A percentile compares a stretch with the other conserved stretches of the same genome.
Evolutionary conservation across 2,113 vertebrate genomes (phyloP).

Genomic region (Crotalus helleri): DNA sequence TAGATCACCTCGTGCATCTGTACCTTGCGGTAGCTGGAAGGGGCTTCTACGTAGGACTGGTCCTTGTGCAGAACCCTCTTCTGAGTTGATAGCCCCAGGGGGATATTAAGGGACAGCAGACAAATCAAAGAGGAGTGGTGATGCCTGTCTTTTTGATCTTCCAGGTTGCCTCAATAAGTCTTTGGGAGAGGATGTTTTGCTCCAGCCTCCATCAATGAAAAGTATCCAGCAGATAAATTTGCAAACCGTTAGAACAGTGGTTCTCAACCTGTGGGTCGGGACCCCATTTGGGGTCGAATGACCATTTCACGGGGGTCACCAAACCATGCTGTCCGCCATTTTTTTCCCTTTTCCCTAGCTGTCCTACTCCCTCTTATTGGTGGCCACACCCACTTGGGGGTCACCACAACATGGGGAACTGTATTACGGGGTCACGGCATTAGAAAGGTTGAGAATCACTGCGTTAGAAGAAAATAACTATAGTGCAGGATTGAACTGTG

Average conservation of each 20-base stretch:
- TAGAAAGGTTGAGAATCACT: no score
- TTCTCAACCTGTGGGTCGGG: no score
- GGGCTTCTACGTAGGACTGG: background rate
- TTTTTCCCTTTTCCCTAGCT: no score
- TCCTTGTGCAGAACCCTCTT: background rate
- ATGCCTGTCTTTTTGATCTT: background rate
- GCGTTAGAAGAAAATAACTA: background rate
- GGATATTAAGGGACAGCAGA: background rate
- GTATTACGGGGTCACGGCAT: no score
- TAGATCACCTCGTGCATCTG: background rate
- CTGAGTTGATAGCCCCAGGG: background rate
- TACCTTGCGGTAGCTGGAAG: background rate
- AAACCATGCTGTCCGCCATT: no score
- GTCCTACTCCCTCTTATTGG: no score
- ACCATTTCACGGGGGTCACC: no score
- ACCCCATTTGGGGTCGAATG: no score
- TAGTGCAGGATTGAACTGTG: background rate
- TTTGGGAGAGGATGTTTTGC: background rate
- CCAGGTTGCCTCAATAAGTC: background rate
- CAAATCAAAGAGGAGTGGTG: background rate
- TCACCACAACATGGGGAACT: no score
- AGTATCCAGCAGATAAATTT: background rate
- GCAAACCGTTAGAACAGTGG: no score
- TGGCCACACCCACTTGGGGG: no score
- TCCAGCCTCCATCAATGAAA: background rate